phyloP scores from a whole-genome alignment of 2,888 invertebrate genomes.

The Aleiodes alternator region DNA sequence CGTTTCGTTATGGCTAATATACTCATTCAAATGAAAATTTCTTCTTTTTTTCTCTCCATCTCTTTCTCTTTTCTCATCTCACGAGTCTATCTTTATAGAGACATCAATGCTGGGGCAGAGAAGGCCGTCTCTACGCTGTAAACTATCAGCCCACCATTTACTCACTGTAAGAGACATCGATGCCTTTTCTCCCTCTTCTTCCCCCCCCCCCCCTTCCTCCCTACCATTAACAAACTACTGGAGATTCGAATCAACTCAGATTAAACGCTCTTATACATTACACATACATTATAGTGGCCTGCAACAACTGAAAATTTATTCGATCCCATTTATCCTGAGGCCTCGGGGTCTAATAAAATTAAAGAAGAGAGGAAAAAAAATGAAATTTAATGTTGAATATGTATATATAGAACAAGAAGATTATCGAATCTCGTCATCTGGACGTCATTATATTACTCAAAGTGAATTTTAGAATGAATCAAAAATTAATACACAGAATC shows the following conservation, averaged over 20 bases:
- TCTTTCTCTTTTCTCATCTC: background rate
- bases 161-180: slow-evolving; percentile 49
- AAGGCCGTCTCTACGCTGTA: slow-evolving; percentile 17
- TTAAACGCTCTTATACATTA: background rate
- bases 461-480: background rate
- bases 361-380: background rate
- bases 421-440: slow-evolving; percentile 30
- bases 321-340: slow-evolving; percentile 7
- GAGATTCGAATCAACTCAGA: too few species aligned
- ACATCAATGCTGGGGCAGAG: slow-evolving; percentile 64
- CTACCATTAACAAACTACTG: background rate
- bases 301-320: slow-evolving; percentile 19
- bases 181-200: slow-evolving; percentile 34
- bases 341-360: background rate
- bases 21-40: background rate
- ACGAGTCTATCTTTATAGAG: slow-evolving; percentile 55
- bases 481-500: slow-evolving; percentile 3
- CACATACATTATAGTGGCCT: slow-evolving; percentile 8
- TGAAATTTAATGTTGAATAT: background rate
- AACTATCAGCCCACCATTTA: slow-evolving; percentile 25
- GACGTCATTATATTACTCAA: background rate
- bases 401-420: background rate
- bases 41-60: background rate
- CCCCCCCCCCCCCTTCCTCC: background rate
- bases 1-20: too few species aligned